These are phyloP conservation scores for Nycteola revayana DNA, from an alignment of 2,888 invertebrate species.

Conservation along the genomic window DNA sequence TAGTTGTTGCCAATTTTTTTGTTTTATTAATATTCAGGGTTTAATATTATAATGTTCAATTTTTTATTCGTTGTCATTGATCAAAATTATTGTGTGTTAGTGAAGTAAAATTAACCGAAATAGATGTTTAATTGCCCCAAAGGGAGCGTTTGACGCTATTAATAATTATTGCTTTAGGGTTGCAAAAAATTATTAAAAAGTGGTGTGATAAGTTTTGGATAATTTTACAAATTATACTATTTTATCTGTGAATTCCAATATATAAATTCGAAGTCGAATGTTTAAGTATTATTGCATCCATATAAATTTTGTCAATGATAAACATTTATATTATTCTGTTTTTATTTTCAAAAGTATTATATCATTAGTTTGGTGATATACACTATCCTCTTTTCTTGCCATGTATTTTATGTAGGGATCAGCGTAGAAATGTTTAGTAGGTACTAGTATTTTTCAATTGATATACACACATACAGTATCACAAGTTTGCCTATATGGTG, in stretches of 20 bases:
- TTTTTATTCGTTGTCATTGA: slow-evolving; percentile 80
- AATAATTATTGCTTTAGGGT: slow-evolving; percentile 79
- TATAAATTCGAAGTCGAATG: slow-evolving; percentile 65
- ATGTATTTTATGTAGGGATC: slow-evolving; percentile 76
- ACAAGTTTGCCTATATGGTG: slow-evolving; percentile 73
- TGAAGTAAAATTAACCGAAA: slow-evolving; percentile 78
- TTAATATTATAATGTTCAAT: slow-evolving; percentile 76
- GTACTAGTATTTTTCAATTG: slow-evolving; percentile 74
- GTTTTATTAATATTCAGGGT: slow-evolving; percentile 79
- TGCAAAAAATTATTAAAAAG: slow-evolving; percentile 78
- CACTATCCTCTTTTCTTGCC: slow-evolving; percentile 79
- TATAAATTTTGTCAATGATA: slow-evolving; percentile 45
- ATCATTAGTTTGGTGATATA: slow-evolving; percentile 62
- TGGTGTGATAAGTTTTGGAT: slow-evolving; percentile 82
- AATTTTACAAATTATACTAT: slow-evolving; percentile 82
- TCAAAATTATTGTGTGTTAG: slow-evolving; percentile 81
- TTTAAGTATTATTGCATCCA: slow-evolving; percentile 48
- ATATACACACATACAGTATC: slow-evolving; percentile 74
- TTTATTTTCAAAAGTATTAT: slow-evolving; percentile 58
- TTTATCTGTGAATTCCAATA: slow-evolving; percentile 79
- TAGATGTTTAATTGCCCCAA: slow-evolving; percentile 77
- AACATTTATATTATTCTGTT: slow-evolving; percentile 41
- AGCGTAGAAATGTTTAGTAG: slow-evolving; percentile 72
- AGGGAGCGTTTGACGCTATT: slow-evolving; percentile 81
- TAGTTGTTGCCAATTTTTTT: slow-evolving; percentile 81